Conservation (phyloP, 2,888 invertebrate species). For the Tridacna crocea region DNA sequence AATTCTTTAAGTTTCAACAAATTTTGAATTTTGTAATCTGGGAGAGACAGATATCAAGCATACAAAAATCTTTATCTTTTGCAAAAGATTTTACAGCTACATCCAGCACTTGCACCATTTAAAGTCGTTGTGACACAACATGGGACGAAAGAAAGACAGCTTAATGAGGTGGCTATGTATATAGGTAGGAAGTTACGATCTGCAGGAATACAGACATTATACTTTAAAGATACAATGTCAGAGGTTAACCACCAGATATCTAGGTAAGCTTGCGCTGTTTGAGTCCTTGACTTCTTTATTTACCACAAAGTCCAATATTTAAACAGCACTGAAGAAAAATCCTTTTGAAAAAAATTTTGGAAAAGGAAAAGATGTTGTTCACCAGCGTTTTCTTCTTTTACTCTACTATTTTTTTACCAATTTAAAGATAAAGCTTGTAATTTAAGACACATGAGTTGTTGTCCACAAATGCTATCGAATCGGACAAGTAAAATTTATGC, state of each 20-base stretch:
- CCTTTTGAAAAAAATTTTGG: neutral
- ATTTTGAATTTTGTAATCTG: no score
- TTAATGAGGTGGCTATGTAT: conserved; percentile 69
- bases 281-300: no score
- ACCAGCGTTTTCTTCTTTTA: no score
- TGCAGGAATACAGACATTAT: conserved; percentile 69
- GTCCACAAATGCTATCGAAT: no score
- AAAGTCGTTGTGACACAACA: conserved; percentile 70
- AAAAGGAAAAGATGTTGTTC: neutral
- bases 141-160: conserved; percentile 63
- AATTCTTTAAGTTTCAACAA: no score
- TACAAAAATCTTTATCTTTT: neutral
- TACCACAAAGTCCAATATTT: neutral
- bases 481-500: no score
- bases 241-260: conserved; percentile 64
- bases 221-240: conserved; percentile 52
- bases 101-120: conserved; percentile 76
- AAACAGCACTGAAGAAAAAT: neutral
- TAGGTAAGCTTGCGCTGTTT: conserved; percentile 44
- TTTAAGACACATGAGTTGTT: no score
- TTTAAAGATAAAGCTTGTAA: no score
- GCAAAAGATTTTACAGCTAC: conserved; percentile 72
- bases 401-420: no score
- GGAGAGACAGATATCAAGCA: no score
- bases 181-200: conserved; percentile 65